Evolutionary conservation across 35 echinoderm and acorn worm genomes (phyloP), one percentile per base, ranked within the genome.

Genomic region (Ophiothrix spiculata): DNA sequence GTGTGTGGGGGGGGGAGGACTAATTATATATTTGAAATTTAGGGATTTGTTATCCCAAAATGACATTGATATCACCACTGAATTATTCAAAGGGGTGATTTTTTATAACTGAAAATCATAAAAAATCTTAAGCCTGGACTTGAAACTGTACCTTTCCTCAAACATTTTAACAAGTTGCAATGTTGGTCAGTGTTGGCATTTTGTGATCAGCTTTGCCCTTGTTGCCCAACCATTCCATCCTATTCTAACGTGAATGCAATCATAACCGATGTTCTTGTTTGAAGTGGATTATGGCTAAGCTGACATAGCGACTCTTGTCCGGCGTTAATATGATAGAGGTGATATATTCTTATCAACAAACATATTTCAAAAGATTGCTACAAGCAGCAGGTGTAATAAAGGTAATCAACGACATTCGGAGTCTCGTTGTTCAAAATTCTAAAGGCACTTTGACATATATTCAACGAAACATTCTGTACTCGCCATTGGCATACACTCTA

Each of bases 271-370:
- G 17, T 49, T 49, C 19, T 69, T 69, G n/a, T n/a, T n/a, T n/a
- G n/a, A n/a, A n/a, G n/a, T n/a, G n/a, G n/a, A n/a, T n/a, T n/a
- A n/a, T n/a, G n/a, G n/a, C n/a, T n/a, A n/a, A 69, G 60, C 60
- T 69, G 60, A 69, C 60, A 69, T 69, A 69, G 60, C 29, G 60
- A 69, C 60, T 69, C 60, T 69, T 69, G 23, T 69, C 60, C 60
- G 6, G 60, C 25, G 60, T 25, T 25, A 25, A 25, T n/a, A n/a
- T 69, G 60, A 69, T 69, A 69, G 4, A 69, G 25, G 60, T 69
- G 60, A 69, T 69, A 69, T 69, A 49, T 19, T 69, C 17, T 69
- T 69, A 69, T 69, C 60, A 69, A 69, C 60, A 25, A 69, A n/a
- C 60, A 69, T 69, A 69, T 69, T 69, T 15, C 6, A 25, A n/a